Base-by-base conservation (phyloP, 2,888 invertebrate genomes). In the Belgica antarctica region DNA sequence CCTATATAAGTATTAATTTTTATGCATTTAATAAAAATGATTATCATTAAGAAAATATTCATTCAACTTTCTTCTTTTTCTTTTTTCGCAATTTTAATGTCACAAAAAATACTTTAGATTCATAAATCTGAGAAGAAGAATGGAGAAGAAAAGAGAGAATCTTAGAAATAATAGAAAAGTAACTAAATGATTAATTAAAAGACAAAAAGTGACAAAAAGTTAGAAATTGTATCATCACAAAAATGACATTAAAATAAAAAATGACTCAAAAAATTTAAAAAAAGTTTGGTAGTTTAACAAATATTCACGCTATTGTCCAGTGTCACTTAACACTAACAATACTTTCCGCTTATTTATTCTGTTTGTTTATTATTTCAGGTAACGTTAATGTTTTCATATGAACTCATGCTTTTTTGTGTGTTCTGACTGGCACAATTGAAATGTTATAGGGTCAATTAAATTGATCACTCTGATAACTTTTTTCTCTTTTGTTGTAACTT, bases 1-100 rank as follows among this genome's bases (percentile, higher is more conserved):
- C 70, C 61, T 69, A 70, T 4, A 59, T 70, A 70, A 70, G 70
- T 70, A 59, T 70, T 70, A 70, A 70, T 59, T 70, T 70, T 70
- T 70, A 70, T 27, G 34, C 52, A 19, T 17, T 24, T 19, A 65
- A 65, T 31, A 8, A 65, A 47, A 36, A 27, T 31, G 28, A 47
- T 27, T 47, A 63, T 17, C 41, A 41, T 52, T 52, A 46, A 46
- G 46, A 46, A 46, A 12, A 34, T 15, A n/a, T 41, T 41, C 41
- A 41, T 41, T 41, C 15, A 15, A 41, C 41, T 41, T 41, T 41
- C 41, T 41, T 15, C 41, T 52, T 8, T 52, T 52, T 52, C 52
- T 52, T 52, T 52, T 41, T 4, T 52, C 17, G 17, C 52, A n/a
- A 12, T 52, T 41, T 41, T 41, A 41, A 19, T 22, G 22, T 52